Conservation (phyloP, 2,888 invertebrate species). For the Petrolisthes cinctipes region DNA sequence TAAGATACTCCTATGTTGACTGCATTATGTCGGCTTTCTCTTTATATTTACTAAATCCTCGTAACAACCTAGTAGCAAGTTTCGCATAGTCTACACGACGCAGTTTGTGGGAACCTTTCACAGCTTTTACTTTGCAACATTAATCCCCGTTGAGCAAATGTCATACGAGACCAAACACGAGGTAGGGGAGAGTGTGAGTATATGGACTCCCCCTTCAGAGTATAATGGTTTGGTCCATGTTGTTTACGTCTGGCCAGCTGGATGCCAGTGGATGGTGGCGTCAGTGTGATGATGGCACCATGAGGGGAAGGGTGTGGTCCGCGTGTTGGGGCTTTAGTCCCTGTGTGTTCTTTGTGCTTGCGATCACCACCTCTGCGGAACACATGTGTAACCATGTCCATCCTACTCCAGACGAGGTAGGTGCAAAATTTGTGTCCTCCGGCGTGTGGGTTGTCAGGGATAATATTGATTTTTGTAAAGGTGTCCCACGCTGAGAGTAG, state of each 20-base stretch:
- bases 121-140: too few species aligned
- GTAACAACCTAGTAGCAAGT: too few species aligned
- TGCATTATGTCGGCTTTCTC: too few species aligned
- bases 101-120: too few species aligned
- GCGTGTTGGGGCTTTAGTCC: slow-evolving; percentile 19
- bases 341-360: slow-evolving; percentile 34
- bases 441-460: background rate
- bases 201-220: slow-evolving; percentile 8
- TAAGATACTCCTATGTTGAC: too few species aligned
- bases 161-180: too few species aligned
- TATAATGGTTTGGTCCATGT: slow-evolving; percentile 29
- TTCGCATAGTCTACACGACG: too few species aligned
- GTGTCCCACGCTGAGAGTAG: background rate
- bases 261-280: too few species aligned
- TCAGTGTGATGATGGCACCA: slow-evolving; percentile 57
- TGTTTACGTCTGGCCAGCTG: slow-evolving; percentile 39
- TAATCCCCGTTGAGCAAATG: too few species aligned
- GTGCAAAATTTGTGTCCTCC: background rate
- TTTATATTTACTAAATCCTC: too few species aligned
- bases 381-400: slow-evolving; percentile 60
- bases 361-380: slow-evolving; percentile 15
- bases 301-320: slow-evolving; percentile 44
- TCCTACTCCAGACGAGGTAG: slow-evolving; percentile 55
- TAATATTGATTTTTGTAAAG: slow-evolving; percentile 41
- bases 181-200: too few species aligned